phyloP scores from a whole-genome alignment of 2,113 vertebrate genomes.

The Sigmodon hispidus region DNA sequence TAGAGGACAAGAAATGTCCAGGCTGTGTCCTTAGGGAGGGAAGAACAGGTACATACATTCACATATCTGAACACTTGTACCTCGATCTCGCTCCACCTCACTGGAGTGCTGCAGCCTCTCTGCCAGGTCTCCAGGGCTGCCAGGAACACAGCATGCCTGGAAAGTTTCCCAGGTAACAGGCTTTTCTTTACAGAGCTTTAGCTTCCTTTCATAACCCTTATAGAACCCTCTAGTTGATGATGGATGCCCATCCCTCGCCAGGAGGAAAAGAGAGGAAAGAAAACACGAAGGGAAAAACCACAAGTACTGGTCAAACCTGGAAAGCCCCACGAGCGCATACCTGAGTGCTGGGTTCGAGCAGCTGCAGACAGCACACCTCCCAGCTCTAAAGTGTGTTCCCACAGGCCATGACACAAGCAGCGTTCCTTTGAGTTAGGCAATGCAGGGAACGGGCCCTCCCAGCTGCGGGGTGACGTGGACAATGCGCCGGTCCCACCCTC shows the following conservation, averaged over 20 bases:
- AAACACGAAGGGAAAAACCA: not conserved
- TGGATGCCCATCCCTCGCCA: not conserved
- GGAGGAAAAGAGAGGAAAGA: not conserved
- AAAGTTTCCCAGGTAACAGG: slow-evolving; percentile 31
- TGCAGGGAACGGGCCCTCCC: not conserved
- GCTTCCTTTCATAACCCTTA: slow-evolving; percentile 43
- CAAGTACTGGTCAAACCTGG: not conserved
- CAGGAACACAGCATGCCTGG: not conserved
- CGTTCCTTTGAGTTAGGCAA: not conserved
- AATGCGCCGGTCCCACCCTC: not conserved
- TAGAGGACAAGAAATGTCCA: not conserved
- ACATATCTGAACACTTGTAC: rapidly evolving
- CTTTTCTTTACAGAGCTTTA: slow-evolving; percentile 15
- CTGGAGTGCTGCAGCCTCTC: not conserved
- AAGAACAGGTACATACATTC: too few relatives aligned
- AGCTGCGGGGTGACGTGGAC: not conserved
- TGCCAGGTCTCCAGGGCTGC: not conserved
- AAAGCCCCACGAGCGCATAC: not conserved
- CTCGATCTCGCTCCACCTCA: not conserved
- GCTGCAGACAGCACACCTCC: not conserved
- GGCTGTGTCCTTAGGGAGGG: not conserved
- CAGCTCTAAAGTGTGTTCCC: not conserved
- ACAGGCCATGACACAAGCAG: not conserved
- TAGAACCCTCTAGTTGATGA: rapidly evolving
- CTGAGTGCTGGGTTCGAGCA: not conserved